Conservation (phyloP, 23 tunicate genomes). For the Ascidia mentula region DNA sequence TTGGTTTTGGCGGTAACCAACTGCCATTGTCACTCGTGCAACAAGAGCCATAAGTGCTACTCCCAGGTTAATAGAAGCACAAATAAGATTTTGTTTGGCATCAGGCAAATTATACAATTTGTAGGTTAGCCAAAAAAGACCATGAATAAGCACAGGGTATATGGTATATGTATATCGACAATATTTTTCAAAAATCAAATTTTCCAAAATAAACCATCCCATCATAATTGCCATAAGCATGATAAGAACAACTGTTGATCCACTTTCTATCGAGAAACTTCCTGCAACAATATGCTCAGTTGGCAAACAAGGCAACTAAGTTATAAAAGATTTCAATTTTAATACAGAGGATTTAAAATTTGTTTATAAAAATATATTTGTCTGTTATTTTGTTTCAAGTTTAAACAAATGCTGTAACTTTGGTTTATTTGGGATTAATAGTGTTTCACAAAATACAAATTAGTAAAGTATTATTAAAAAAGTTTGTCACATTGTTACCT, state of each 20-base stretch:
- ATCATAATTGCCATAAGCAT: constrained; percentile 38
- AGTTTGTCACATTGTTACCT: constrained; percentile 21
- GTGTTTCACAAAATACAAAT: no score
- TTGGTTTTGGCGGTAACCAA: no score
- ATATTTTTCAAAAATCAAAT: background rate
- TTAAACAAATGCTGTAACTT: no score
- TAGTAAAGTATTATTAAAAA: no score
- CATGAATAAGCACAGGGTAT: constrained; percentile 21
- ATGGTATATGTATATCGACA: constrained; percentile 1
- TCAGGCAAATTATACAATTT: background rate
- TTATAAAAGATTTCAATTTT: no score
- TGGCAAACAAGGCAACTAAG: background rate
- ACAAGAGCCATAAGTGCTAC: background rate
- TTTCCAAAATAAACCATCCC: constrained; percentile 13
- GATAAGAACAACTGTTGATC: constrained; percentile 30
- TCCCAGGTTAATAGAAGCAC: constrained; percentile 4
- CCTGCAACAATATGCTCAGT: background rate
- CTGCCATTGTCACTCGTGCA: background rate
- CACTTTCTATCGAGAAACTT: constrained; percentile 20
- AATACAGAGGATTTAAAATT: no score
- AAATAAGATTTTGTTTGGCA: background rate
- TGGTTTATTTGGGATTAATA: no score
- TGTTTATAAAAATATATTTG: no score
- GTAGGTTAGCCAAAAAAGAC: background rate
- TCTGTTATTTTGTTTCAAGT: background rate